These are phyloP conservation scores for Baryphthengus martii DNA, from an alignment of 2,113 vertebrate species.

Conservation along the genomic window DNA sequence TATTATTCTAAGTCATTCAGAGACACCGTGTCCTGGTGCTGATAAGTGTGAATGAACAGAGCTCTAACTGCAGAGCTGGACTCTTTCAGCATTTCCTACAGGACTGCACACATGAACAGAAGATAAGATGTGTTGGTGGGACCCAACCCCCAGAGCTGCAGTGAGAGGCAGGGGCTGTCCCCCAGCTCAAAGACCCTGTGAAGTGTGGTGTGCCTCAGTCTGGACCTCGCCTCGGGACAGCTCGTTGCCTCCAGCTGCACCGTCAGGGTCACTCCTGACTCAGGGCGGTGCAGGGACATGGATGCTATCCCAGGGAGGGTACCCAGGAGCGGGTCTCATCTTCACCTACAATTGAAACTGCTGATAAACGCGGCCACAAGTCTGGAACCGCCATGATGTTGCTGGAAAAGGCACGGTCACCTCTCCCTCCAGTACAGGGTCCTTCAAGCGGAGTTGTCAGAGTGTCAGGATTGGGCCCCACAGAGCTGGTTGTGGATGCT, in stretches of 20 bases:
- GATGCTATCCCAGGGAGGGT: not conserved
- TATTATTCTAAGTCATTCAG: slow-evolving; percentile 59
- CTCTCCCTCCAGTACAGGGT: not conserved
- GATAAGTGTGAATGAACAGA: slow-evolving; percentile 35
- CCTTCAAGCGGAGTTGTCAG: not conserved
- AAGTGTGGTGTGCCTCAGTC: rapidly evolving
- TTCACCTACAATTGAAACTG: rapidly evolving
- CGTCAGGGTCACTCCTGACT: not conserved
- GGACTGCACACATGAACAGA: rapidly evolving
- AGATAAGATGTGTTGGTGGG: not conserved
- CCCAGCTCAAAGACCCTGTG: not conserved
- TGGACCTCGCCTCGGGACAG: not conserved
- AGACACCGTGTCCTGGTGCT: slow-evolving; percentile 14
- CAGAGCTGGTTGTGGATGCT: not conserved
- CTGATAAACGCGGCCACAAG: no score
- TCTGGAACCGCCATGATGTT: rapidly evolving
- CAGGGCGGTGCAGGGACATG: not conserved
- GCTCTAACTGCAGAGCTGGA: not conserved
- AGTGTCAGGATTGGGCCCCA: not conserved
- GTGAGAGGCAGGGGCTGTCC: not conserved
- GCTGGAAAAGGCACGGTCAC: not conserved
- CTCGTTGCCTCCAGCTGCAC: not conserved
- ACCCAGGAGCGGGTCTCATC: not conserved
- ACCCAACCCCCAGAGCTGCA: not conserved
- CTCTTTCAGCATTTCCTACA: not conserved